A percentile compares a stretch with the other conserved stretches of the same genome.
Evolutionary conservation across 2,797 vertebrate genomes (phyloP).

Genomic region (Spatula versicolor): DNA sequence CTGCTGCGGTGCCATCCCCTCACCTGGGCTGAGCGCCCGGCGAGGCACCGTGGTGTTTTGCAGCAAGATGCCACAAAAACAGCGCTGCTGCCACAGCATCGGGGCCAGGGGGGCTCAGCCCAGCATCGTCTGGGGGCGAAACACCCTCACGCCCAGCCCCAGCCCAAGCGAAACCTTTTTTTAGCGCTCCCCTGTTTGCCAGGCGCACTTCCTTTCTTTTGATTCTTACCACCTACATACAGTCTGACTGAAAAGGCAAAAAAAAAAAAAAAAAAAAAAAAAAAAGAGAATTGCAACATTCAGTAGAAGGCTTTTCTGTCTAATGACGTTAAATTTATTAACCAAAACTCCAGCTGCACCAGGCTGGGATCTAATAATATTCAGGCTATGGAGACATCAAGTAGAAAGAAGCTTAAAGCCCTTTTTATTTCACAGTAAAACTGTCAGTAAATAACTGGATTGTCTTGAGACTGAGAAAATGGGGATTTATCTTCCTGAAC

Average conservation of each 20-base stretch:
- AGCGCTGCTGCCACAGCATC: accelerated
- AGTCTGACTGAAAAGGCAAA: conserved; percentile 6
- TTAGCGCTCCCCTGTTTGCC: conserved; percentile 59
- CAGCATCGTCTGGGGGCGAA: not conserved
- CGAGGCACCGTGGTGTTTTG: not conserved
- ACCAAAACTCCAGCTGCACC: conserved; percentile 68
- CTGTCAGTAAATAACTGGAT: conserved; percentile 75
- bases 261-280: not conserved
- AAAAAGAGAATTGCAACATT: conserved; percentile 45
- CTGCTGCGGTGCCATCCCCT: not conserved
- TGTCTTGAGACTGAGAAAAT: conserved; percentile 72
- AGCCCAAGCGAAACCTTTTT: conserved; percentile 53
- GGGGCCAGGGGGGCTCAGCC: not conserved
- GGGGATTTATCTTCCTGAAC: conserved; percentile 69
- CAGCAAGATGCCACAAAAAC: accelerated
- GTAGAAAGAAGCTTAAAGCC: conserved; percentile 71
- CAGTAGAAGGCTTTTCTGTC: conserved; percentile 60
- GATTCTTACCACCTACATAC: conserved; percentile 61
- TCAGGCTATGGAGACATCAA: conserved; percentile 69
- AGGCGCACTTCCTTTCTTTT: conserved; percentile 69
- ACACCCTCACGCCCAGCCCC: not conserved
- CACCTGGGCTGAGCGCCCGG: not conserved
- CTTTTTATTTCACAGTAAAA: conserved; percentile 71
- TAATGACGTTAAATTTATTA: conserved; percentile 73
- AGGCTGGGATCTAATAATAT: conserved; percentile 73